Percentiles rank a stretch among this genome's conserved stretches.
These are phyloP conservation scores for Mystacides longicornis DNA, from an alignment of 2,888 invertebrate species.

Conservation along the genomic window DNA sequence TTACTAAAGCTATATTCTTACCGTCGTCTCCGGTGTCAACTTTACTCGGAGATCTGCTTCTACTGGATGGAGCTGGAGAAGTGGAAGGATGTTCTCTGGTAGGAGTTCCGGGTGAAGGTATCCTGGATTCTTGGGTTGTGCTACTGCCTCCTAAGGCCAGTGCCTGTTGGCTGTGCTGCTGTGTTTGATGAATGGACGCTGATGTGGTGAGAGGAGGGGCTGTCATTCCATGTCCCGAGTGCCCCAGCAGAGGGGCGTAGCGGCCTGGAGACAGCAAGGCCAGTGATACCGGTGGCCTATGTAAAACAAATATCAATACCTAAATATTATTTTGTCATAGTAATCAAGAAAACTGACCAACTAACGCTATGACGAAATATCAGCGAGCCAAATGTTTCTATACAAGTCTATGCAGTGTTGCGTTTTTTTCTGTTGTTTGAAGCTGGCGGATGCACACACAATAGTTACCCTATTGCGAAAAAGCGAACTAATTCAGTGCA, in stretches of 20 bases:
- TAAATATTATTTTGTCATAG: not conserved
- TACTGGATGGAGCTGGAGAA: conserved; percentile 12
- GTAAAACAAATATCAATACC: conserved; percentile 27
- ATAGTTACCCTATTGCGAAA: no score
- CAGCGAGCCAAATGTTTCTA: no score
- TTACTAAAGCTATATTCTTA: no score
- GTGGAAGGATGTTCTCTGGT: conserved; percentile 32
- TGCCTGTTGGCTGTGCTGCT: conserved; percentile 21
- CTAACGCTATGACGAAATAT: no score
- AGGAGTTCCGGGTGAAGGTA: conserved; percentile 39
- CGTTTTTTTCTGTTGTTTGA: no score
- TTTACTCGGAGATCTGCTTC: conserved; percentile 25
- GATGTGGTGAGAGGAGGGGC: not conserved
- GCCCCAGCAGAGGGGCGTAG: conserved; percentile 53
- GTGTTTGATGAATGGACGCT: conserved; percentile 44
- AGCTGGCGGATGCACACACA: no score
- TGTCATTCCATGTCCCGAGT: conserved; percentile 23
- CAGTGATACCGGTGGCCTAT: conserved; percentile 74
- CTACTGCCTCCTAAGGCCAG: not conserved
- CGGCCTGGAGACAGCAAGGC: conserved; percentile 52
- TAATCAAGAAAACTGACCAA: no score
- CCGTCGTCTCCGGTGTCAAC: conserved; percentile 24
- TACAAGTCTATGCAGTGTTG: no score
- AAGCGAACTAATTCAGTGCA: no score
- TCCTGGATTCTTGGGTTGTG: conserved; percentile 3